These are phyloP conservation scores for Antheraea mylitta DNA, from an alignment of 1,140 invertebrate genomes.

Conservation along the genomic window DNA sequence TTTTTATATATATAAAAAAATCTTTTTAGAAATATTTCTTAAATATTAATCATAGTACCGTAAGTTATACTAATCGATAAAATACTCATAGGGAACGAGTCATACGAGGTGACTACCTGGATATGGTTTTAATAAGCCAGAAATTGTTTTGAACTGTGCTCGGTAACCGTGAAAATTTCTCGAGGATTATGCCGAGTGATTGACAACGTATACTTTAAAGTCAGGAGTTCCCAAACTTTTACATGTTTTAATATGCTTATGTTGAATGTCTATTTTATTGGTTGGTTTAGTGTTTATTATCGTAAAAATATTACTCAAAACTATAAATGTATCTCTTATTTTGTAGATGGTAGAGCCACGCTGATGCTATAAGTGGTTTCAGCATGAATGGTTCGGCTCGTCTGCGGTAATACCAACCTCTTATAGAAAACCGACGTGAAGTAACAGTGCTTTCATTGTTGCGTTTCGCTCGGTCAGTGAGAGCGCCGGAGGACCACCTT, in stretches of 20 bases:
- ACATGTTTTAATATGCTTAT: neutral
- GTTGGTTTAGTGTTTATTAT: no score
- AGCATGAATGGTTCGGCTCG: no score
- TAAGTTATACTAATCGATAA: conserved; percentile 33
- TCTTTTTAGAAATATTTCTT: conserved; percentile 18
- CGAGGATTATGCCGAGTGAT: conserved; percentile 55
- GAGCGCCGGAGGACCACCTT: no score
- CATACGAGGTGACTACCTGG: conserved; percentile 34
- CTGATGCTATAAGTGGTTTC: no score
- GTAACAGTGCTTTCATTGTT: no score
- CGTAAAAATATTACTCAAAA: no score
- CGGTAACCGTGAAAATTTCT: conserved; percentile 68
- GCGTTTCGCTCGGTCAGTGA: no score
- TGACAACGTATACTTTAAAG: conserved; percentile 33
- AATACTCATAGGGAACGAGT: conserved; percentile 23
- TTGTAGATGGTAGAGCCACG: no score
- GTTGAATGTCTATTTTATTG: neutral
- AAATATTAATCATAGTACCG: conserved; percentile 45
- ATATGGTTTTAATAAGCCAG: conserved; percentile 62
- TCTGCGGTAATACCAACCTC: no score
- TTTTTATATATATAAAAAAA: no score
- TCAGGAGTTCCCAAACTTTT: conserved; percentile 50
- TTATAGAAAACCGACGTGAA: no score
- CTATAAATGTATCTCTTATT: no score
- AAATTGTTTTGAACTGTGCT: conserved; percentile 73